Conservation (phyloP, 2,113 vertebrate species). For the Cyanoderma ruficeps region DNA sequence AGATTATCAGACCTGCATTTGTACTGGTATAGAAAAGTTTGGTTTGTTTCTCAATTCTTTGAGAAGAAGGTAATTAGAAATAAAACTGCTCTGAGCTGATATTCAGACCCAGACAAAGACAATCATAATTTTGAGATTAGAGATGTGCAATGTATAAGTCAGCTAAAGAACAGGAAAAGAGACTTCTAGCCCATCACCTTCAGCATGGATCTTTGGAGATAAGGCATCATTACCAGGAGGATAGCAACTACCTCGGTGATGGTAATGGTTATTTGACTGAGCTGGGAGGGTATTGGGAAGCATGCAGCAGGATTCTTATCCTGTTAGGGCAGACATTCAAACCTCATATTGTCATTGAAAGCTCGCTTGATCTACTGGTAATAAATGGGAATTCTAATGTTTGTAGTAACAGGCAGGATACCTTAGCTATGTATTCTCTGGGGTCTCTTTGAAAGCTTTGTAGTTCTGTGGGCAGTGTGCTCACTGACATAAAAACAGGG, state of each 20-base stretch:
- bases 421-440: neutral
- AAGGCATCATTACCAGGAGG: neutral
- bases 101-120: neutral
- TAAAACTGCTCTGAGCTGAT: neutral
- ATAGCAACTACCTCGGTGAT: neutral
- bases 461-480: neutral
- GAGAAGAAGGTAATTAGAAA: neutral
- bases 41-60: neutral
- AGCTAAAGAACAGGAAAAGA: neutral
- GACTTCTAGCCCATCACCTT: neutral
- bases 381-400: neutral
- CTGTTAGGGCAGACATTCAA: neutral
- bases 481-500: neutral
- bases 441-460: neutral
- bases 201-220: neutral
- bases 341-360: neutral
- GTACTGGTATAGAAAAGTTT: neutral
- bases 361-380: neutral
- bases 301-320: neutral
- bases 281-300: neutral
- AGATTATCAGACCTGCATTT: neutral
- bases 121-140: conserved; percentile 6
- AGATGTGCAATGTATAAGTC: neutral
- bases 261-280: neutral
- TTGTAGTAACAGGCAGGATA: neutral